phyloP scores from a whole-genome alignment of 2,113 vertebrate genomes.

The Ursus arctos region DNA sequence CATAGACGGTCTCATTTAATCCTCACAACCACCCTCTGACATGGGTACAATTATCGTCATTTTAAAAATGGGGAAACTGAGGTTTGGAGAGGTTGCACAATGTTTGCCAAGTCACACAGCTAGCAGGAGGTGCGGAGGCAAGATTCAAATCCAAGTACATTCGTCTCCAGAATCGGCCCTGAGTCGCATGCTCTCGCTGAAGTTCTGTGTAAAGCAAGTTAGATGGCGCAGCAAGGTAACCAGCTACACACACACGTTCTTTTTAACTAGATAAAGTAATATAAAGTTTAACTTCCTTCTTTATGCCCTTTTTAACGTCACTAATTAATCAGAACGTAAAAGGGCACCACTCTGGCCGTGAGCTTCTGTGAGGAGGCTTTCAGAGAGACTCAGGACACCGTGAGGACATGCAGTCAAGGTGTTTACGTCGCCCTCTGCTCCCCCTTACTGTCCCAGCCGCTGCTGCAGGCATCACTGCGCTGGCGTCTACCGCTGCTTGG shows the following conservation, averaged over 20 bases:
- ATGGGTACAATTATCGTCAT: neutral
- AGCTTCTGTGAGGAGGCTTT: neutral
- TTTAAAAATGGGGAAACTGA: neutral
- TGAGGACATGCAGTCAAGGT: neutral
- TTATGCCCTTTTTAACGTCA: neutral
- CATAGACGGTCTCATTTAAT: neutral
- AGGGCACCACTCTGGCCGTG: neutral
- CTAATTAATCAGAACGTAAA: neutral
- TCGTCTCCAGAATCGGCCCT: neutral
- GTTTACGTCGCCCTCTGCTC: neutral
- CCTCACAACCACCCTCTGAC: neutral
- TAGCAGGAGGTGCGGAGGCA: neutral
- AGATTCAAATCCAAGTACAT: neutral
- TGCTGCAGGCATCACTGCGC: neutral
- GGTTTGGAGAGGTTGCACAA: neutral
- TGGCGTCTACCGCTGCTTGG: neutral
- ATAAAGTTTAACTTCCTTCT: neutral
- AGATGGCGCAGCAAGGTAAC: neutral
- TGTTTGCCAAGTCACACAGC: neutral
- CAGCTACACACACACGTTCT: neutral
- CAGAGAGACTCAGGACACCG: neutral
- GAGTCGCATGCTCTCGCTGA: neutral
- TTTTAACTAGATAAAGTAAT: neutral
- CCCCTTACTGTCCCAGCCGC: accelerated
- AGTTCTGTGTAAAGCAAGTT: neutral